Percentiles rank a stretch among this genome's conserved stretches.
These are phyloP conservation scores for Stylophora pistillata DNA, from an alignment of 64 coral and sea anemone genomes.

Conservation along the genomic window DNA sequence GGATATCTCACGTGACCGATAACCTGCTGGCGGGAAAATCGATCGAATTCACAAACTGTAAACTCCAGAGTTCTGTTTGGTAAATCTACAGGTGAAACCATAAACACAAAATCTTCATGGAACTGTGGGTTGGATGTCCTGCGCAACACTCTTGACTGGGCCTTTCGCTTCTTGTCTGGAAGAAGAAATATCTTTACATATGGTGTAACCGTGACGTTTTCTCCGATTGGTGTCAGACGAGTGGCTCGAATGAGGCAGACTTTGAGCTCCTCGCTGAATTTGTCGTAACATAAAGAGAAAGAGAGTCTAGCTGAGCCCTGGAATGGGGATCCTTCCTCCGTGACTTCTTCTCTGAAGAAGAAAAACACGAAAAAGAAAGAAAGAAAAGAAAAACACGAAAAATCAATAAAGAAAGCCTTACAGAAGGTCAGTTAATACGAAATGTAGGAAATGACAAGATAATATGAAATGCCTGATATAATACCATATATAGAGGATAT, in stretches of 20 bases:
- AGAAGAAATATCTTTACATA: slow-evolving; percentile 90
- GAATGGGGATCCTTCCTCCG: slow-evolving; percentile 75
- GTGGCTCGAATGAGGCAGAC: slow-evolving; percentile 79
- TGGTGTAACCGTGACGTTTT: slow-evolving; percentile 73
- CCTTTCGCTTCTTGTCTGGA: slow-evolving; percentile 83
- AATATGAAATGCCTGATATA: no score
- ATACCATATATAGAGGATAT: no score
- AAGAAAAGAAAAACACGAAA: not conserved
- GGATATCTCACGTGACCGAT: slow-evolving; percentile 87
- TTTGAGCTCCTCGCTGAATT: slow-evolving; percentile 66
- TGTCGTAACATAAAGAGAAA: slow-evolving; percentile 72
- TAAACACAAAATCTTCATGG: slow-evolving; percentile 91
- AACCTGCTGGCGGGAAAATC: slow-evolving; percentile 94
- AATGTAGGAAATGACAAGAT: no score
- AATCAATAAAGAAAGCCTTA: no score
- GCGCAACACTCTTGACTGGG: slow-evolving; percentile 73
- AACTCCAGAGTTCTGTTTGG: slow-evolving; percentile 74
- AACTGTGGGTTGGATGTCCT: slow-evolving; percentile 90
- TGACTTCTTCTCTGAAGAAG: slow-evolving; percentile 7
- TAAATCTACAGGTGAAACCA: slow-evolving; percentile 55
- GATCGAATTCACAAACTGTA: slow-evolving; percentile 89
- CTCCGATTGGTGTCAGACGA: slow-evolving; percentile 67
- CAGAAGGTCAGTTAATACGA: no score
- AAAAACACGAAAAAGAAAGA: not conserved
- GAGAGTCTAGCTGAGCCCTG: slow-evolving; percentile 73